A percentile compares a stretch with the other conserved stretches of the same genome.
These are phyloP conservation scores for Frieseomelitta varia DNA, from an alignment of 1,140 invertebrate species.

Conservation along the genomic window DNA sequence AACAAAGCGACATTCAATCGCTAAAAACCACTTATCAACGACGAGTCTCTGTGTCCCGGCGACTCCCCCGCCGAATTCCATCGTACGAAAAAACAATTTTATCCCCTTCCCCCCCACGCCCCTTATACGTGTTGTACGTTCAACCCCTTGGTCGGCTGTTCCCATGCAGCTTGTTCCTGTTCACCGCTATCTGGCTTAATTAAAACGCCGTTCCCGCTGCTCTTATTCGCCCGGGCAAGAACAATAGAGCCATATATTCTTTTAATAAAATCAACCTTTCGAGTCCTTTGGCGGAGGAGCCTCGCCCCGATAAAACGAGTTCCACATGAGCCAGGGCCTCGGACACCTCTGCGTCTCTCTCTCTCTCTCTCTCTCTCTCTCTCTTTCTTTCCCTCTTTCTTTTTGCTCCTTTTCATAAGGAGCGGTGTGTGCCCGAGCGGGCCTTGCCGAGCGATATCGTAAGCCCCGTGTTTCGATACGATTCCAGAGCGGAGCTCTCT, in stretches of 20 bases:
- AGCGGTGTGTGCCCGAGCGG: neutral
- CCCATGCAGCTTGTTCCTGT: constrained; percentile 26
- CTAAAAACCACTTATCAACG: constrained; percentile 13
- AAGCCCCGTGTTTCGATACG: constrained; percentile 38
- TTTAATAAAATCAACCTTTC: constrained; percentile 41
- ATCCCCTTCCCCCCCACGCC: neutral
- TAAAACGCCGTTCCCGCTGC: constrained; percentile 33
- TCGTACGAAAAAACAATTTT: constrained; percentile 25
- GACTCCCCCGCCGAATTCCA: neutral
- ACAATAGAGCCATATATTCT: constrained; percentile 40
- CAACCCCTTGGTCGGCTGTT: constrained; percentile 14
- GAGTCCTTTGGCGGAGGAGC: constrained; percentile 30
- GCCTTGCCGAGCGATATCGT: constrained; percentile 26
- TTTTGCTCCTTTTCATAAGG: neutral
- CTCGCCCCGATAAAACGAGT: constrained; percentile 28
- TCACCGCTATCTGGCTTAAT: constrained; percentile 33
- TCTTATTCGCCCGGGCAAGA: constrained; percentile 15
- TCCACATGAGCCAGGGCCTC: neutral
- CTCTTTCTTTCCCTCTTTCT: neutral
- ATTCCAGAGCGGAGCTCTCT: constrained; percentile 30
- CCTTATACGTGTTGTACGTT: neutral
- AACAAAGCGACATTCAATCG: constrained; percentile 11
- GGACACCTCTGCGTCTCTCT: neutral
- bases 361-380: neutral
- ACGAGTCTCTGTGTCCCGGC: neutral